phyloP scores from a whole-genome alignment of 2,113 vertebrate genomes.

The Tichodroma muraria region DNA sequence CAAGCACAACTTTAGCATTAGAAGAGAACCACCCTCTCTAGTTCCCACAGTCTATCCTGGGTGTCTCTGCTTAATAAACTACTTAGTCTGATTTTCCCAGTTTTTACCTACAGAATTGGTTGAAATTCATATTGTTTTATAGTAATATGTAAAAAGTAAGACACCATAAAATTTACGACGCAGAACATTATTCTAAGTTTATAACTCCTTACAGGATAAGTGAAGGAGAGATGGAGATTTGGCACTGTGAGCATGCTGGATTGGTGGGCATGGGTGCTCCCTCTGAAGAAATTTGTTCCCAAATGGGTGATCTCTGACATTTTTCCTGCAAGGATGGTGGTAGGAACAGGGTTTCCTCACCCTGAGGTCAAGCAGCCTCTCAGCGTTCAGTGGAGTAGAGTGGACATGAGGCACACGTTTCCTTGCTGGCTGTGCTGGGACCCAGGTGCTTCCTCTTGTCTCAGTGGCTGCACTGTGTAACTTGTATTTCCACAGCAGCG shows the following conservation, averaged over 20 bases:
- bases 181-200: neutral
- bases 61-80: neutral
- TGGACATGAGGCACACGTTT: neutral
- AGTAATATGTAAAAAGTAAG: neutral
- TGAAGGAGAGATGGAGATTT: neutral
- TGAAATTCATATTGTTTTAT: neutral
- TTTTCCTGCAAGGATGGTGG: neutral
- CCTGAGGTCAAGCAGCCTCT: neutral
- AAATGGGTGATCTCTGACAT: neutral
- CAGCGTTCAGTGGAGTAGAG: too few species aligned
- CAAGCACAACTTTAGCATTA: neutral
- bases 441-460: constrained; percentile 49
- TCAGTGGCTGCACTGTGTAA: neutral
- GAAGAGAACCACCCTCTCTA: neutral
- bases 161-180: neutral
- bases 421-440: neutral
- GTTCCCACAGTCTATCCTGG: neutral
- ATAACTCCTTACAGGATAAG: neutral
- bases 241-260: neutral
- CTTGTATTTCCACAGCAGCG: neutral
- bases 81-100: neutral
- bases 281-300: neutral
- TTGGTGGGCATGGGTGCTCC: neutral
- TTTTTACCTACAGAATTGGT: neutral
- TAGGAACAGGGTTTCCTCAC: neutral